These are phyloP conservation scores for Elgaria multicarinata DNA, from an alignment of 2,113 vertebrate species.

Conservation along the genomic window DNA sequence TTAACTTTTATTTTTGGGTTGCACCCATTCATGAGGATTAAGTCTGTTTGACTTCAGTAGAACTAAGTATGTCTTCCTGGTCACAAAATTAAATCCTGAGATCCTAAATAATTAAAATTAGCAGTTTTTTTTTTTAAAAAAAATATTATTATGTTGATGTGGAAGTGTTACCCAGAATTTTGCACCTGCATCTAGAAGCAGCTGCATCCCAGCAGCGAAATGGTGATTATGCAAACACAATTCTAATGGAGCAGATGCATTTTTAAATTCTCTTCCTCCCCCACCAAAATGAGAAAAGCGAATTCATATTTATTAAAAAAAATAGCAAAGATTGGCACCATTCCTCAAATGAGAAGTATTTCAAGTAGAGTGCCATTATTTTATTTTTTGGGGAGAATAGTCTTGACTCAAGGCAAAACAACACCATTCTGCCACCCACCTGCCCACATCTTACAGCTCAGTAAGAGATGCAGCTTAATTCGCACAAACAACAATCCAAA, in stretches of 20 bases:
- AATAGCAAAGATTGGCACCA: conserved; percentile 22
- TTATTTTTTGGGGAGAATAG: neutral
- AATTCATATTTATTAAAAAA: conserved; percentile 34
- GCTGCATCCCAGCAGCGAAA: conserved; percentile 45
- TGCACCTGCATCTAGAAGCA: conserved; percentile 62
- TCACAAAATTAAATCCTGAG: conserved; percentile 26
- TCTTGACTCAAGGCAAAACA: neutral
- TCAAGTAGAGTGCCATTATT: neutral
- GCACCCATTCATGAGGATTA: neutral
- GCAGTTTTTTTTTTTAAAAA: neutral
- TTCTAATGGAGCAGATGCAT: conserved; percentile 62
- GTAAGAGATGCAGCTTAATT: neutral
- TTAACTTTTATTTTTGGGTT: neutral
- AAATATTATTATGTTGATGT: conserved; percentile 9
- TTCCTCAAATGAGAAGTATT: conserved; percentile 8
- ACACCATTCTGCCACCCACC: no score
- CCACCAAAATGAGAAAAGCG: conserved; percentile 39
- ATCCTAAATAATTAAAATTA: conserved; percentile 31
- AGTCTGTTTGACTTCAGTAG: neutral
- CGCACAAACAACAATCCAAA: no score
- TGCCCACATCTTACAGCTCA: neutral
- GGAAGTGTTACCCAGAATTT: conserved; percentile 36
- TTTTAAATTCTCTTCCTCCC: conserved; percentile 53
- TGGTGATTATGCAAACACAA: conserved; percentile 54
- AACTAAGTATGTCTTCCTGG: neutral